Evolutionary conservation across 2,113 vertebrate genomes (phyloP).

Genomic region (Natator depressus): DNA sequence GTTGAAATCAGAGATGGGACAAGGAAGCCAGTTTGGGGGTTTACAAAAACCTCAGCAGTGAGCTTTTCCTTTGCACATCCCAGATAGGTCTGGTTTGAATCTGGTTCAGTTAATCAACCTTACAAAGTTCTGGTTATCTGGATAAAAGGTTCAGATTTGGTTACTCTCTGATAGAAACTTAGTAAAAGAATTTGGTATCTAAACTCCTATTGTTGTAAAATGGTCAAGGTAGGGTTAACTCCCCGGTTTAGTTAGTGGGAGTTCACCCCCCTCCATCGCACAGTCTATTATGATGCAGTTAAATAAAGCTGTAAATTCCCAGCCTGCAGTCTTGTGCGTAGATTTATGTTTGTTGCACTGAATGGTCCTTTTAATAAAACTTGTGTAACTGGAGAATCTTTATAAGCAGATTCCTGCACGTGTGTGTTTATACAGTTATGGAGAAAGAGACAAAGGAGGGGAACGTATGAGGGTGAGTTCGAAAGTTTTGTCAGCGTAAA

Average conservation of each 20-base stretch:
- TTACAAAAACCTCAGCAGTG: not conserved
- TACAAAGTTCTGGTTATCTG: not conserved
- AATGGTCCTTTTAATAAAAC: not conserved
- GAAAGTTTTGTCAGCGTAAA: not conserved
- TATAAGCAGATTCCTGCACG: not conserved
- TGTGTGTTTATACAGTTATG: not conserved
- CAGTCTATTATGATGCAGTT: not conserved
- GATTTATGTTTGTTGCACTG: not conserved
- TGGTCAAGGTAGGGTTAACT: not conserved
- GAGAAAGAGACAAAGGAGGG: not conserved
- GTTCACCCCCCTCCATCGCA: not conserved
- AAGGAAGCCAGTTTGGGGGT: not conserved
- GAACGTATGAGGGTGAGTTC: not conserved
- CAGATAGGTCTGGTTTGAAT: not conserved
- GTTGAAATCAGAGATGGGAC: accelerated
- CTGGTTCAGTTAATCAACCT: not conserved
- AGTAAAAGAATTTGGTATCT: not conserved
- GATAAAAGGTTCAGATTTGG: not conserved
- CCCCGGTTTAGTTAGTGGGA: not conserved
- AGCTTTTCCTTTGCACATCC: not conserved
- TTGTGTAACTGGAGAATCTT: not conserved
- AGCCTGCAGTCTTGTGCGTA: not conserved
- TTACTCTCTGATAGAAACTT: not conserved
- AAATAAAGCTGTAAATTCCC: not conserved
- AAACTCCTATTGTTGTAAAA: not conserved